These are phyloP conservation scores for Agrotis segetum DNA, from an alignment of 2,888 invertebrate species.

Conservation along the genomic window DNA sequence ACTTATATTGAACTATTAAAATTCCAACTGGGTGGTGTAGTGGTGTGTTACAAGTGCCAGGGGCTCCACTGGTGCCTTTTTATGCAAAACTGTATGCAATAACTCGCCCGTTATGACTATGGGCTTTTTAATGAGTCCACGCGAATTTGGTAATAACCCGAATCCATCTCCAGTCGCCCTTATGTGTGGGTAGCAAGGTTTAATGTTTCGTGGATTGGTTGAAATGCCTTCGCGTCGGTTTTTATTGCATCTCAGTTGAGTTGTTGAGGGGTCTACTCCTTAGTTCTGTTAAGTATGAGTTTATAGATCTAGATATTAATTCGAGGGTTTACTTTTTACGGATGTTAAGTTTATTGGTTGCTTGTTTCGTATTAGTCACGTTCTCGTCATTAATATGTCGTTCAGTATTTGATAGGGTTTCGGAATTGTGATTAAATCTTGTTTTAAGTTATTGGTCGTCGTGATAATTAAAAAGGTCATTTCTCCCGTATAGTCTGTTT, in stretches of 20 bases:
- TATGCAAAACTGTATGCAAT: conserved; percentile 86
- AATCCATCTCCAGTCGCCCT: conserved; percentile 21
- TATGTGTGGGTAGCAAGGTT: conserved; percentile 56
- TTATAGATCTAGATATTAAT: conserved; percentile 62
- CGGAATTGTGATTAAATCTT: conserved; percentile 30
- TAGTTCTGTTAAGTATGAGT: conserved; percentile 50
- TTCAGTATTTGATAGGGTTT: conserved; percentile 22
- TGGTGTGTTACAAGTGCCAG: conserved; percentile 38
- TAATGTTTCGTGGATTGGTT: conserved; percentile 38
- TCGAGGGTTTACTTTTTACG: conserved; percentile 46
- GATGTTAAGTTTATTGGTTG: conserved; percentile 50
- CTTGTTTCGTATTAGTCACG: conserved; percentile 45
- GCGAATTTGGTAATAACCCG: conserved; percentile 66
- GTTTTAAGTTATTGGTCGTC: conserved; percentile 8
- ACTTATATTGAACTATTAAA: conserved; percentile 81
- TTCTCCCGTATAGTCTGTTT: not conserved
- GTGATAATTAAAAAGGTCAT: not conserved
- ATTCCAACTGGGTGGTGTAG: conserved; percentile 70
- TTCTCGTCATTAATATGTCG: conserved; percentile 30
- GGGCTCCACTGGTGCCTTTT: conserved; percentile 69
- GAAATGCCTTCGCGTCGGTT: conserved; percentile 60
- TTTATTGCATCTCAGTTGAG: conserved; percentile 65
- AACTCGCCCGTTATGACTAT: conserved; percentile 76
- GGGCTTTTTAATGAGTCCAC: conserved; percentile 78
- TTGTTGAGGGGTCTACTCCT: conserved; percentile 50